Evolutionary conservation across 2,797 vertebrate species (phyloP), one percentile per base, ranked within the genome.

Genomic region (Esox masquinongy): DNA sequence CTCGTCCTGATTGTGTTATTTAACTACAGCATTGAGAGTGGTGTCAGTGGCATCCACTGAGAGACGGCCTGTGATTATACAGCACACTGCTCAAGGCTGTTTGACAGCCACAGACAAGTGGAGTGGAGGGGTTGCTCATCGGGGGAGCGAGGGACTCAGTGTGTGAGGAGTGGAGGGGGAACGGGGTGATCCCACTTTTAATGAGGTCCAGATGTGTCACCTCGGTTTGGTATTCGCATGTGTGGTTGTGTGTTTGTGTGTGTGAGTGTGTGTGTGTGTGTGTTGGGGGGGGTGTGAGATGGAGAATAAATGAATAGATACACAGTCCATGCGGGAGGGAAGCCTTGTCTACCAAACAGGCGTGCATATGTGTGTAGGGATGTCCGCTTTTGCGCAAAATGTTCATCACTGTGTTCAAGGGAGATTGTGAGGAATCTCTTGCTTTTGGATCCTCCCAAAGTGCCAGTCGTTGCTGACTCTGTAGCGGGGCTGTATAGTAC

Each of bases 1-100:
- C 78, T 77, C 22, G 39, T 47, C 59, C 81, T 90, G 88, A 92
- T 88, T 89, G 86, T 76, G 74, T 74, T 82, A 81, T 90, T 91
- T 85, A 87, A 75, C 70, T 76, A 79, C 69, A 70, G 85, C 89
- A 82, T 80, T 78, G 77, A 80, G 77, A 24, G 79, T 83, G 69
- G 76, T 72, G 84, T 85, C 85, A 87, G 80, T 80, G 86, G 81
- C 81, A 73, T 84, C 79, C 70, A 69, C 80, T 81, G 83, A 89
- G 84, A 79, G 69, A 85, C 77, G 82, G 81, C 73, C 77, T 76
- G 79, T 90, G 88, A 93, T 90, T 92, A 88, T 61, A 12, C 22
- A 61, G n/a, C 56, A 26, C 56, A 24, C 84, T 75, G 79, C 90
- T 92, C 84, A 89, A 87, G 80, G 79, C 77, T 78, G 82, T 88